These are phyloP conservation scores for Conops quadrifasciatus DNA, from an alignment of 2,888 invertebrate genomes.

Conservation along the genomic window DNA sequence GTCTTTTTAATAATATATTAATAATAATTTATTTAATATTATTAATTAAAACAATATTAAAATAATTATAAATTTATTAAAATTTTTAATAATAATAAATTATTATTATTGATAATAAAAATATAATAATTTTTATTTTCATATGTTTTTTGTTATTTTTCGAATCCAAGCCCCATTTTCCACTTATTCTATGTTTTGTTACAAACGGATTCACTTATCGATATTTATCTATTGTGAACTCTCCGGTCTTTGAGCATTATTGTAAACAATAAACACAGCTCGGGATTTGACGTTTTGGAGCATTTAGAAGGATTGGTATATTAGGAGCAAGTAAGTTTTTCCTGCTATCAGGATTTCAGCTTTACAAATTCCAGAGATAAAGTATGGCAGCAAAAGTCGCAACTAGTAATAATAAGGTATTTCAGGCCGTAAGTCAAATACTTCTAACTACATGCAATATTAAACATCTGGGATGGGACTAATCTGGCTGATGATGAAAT, in stretches of 20 bases:
- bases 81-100: no score
- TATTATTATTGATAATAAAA: no score
- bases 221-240: background rate
- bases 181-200: background rate
- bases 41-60: no score
- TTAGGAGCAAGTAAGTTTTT: background rate
- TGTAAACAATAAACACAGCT: slow-evolving; percentile 2
- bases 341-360: slow-evolving; percentile 5
- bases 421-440: slow-evolving; percentile 73
- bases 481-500: no score
- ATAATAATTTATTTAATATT: no score
- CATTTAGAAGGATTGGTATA: background rate
- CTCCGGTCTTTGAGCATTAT: background rate
- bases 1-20: no score
- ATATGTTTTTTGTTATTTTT: no score
- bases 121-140: no score
- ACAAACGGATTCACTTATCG: background rate
- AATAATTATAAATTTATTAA: no score
- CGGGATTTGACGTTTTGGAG: background rate
- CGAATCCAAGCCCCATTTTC: background rate
- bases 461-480: background rate
- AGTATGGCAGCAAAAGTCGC: slow-evolving; percentile 63
- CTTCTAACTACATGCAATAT: background rate
- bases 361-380: slow-evolving; percentile 10
- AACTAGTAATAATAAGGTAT: slow-evolving; percentile 70